A percentile compares a stretch with the other conserved stretches of the same genome.
These are phyloP conservation scores for Lumbricus terrestris DNA, from an alignment of 2,888 invertebrate genomes.

Conservation along the genomic window DNA sequence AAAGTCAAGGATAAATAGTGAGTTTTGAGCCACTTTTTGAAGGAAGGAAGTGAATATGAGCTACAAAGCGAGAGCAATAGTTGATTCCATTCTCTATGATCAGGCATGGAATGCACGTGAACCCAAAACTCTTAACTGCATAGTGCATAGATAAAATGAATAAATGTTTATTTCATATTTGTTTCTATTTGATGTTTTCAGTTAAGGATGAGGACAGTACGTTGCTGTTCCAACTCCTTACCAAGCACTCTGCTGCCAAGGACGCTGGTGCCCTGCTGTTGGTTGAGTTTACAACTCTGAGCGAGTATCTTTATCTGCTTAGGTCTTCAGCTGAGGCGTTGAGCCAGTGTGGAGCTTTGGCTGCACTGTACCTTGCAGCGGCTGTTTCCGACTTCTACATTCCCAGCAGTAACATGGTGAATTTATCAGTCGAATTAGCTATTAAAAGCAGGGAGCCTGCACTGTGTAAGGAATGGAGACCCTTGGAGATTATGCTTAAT, in stretches of 20 bases:
- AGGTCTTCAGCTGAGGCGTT: conserved; percentile 73
- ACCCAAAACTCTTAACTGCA: too few species aligned
- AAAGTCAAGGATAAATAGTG: too few species aligned
- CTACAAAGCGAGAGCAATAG: too few species aligned
- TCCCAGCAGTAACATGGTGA: conserved; percentile 84
- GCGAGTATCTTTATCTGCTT: conserved; percentile 88
- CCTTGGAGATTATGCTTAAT: neutral
- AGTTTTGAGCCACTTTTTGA: too few species aligned
- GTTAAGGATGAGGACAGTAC: conserved; percentile 28
- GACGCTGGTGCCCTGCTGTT: conserved; percentile 26
- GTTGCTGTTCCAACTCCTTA: conserved; percentile 19
- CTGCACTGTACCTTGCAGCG: conserved; percentile 90
- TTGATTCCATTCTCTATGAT: too few species aligned
- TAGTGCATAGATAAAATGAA: too few species aligned
- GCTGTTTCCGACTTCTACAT: conserved; percentile 99
- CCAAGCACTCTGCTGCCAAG: conserved; percentile 68
- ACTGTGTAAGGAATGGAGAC: neutral
- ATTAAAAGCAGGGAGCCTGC: neutral
- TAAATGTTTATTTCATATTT: neutral
- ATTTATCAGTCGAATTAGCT: neutral
- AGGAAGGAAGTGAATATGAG: too few species aligned
- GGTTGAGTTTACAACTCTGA: conserved; percentile 69
- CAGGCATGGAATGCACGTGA: too few species aligned
- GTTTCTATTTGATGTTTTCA: neutral
- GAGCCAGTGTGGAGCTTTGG: conserved; percentile 68